These are phyloP conservation scores for Drosophila planitibia DNA, from an alignment of 2,888 invertebrate genomes.

Conservation along the genomic window DNA sequence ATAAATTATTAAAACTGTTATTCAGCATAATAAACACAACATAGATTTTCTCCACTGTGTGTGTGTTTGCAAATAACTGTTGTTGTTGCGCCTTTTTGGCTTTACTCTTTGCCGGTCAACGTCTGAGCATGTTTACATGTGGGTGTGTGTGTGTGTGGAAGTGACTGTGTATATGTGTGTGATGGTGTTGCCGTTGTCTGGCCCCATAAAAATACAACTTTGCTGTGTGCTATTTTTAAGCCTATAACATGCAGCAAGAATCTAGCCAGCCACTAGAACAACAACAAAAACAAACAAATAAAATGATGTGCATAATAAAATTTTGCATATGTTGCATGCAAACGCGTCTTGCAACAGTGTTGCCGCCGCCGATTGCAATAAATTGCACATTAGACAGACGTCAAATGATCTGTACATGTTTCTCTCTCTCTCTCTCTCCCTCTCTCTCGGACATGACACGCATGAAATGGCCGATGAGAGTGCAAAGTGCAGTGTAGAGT, in stretches of 20 bases:
- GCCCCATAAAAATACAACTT: conserved; percentile 63
- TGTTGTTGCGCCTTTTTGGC: conserved; percentile 14
- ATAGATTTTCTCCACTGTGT: neutral
- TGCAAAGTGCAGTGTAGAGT: conserved; percentile 16
- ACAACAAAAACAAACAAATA: conserved; percentile 15
- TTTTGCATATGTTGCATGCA: conserved; percentile 26
- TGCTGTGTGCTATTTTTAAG: conserved; percentile 71
- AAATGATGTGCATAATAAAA: conserved; percentile 31
- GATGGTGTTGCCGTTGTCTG: conserved; percentile 43
- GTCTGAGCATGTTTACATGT: conserved; percentile 29
- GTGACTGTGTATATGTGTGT: conserved; percentile 6
- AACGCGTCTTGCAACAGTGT: conserved; percentile 37
- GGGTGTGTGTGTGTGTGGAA: conserved; percentile 14
- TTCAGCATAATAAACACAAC: conserved; percentile 12
- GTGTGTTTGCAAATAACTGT: conserved; percentile 13
- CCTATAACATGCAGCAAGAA: conserved; percentile 32
- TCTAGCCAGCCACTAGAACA: conserved; percentile 27
- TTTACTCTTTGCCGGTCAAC: conserved; percentile 27
- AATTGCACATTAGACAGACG: conserved; percentile 35
- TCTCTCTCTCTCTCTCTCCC: conserved; percentile 10
- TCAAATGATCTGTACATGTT: conserved; percentile 35
- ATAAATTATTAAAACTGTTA: conserved; percentile 34
- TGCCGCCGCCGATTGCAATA: conserved; percentile 26
- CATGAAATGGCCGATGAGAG: conserved; percentile 12
- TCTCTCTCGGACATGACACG: conserved; percentile 6